Evolutionary conservation across 2,797 vertebrate species (phyloP).

Genomic region (Tinamus major): DNA sequence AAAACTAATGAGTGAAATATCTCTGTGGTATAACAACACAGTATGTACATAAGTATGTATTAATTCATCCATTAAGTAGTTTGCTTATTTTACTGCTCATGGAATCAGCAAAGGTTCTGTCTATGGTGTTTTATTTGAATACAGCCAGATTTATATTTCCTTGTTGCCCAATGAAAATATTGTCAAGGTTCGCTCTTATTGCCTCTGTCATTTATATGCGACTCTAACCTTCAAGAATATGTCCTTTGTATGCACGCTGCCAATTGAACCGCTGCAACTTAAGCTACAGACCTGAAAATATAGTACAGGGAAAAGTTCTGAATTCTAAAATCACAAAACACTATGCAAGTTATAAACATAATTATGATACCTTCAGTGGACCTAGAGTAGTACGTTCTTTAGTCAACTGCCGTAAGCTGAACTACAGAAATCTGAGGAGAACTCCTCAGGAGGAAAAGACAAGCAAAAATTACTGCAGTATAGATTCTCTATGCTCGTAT

Average conservation of each 20-base stretch:
- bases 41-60: not conserved
- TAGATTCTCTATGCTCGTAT: not conserved
- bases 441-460: not conserved
- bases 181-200: not conserved
- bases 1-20: not conserved
- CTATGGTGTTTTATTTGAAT: not conserved
- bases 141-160: not conserved
- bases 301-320: not conserved
- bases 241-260: not conserved
- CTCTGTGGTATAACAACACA: not conserved
- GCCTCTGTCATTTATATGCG: not conserved
- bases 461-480: not conserved
- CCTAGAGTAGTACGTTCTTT: not conserved
- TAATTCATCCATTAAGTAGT: not conserved
- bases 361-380: not conserved
- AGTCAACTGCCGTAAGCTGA: not conserved
- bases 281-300: not conserved
- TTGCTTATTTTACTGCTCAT: not conserved
- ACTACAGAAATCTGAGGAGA: not conserved
- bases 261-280: not conserved
- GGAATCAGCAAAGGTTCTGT: not conserved
- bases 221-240: not conserved
- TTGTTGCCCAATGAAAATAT: not conserved
- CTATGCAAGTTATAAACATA: not conserved
- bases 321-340: not conserved